phyloP scores from a whole-genome alignment of 2,888 invertebrate genomes.

The Andrena flavipes region DNA sequence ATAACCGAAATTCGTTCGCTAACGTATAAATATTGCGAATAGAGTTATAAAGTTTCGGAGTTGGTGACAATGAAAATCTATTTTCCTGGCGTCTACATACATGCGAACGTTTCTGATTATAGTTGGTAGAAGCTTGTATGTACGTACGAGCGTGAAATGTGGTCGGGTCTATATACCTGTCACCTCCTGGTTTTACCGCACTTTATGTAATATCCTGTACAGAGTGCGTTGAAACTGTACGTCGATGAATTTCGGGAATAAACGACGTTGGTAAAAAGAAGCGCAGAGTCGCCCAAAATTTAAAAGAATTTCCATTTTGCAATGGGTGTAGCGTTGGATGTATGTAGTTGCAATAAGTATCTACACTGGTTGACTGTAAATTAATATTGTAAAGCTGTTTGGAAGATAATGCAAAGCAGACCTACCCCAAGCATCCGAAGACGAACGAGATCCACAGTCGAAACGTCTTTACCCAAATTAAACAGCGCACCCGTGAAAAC shows the following conservation, averaged over 20 bases:
- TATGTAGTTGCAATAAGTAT: too few relatives aligned
- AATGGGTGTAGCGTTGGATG: too few relatives aligned
- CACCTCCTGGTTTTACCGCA: constrained; percentile 9
- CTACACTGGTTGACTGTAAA: too few relatives aligned
- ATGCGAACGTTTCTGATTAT: constrained; percentile 7
- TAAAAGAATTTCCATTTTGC: too few relatives aligned
- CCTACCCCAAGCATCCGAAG: too few relatives aligned
- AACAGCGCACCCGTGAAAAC: constrained; percentile 16
- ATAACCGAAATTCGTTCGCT: too few relatives aligned
- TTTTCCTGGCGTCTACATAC: constrained; percentile 4
- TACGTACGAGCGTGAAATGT: constrained; percentile 7
- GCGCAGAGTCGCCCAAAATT: too few relatives aligned
- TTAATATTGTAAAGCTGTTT: too few relatives aligned
- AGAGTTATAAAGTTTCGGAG: constrained; percentile 9
- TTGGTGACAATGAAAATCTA: constrained; percentile 20
- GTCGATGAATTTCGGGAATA: constrained; percentile 16
- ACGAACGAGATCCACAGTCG: background rate
- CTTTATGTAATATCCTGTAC: constrained; percentile 19
- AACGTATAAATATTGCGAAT: background rate
- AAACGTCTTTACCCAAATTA: constrained; percentile 7
- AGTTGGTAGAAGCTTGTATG: constrained; percentile 16
- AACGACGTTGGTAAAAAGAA: background rate
- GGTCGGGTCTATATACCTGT: constrained; percentile 18
- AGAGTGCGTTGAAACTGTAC: background rate
- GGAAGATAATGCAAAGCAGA: too few relatives aligned